These are phyloP conservation scores for Colinus virginianus DNA, from an alignment of 2,113 vertebrate genomes.

Conservation along the genomic window DNA sequence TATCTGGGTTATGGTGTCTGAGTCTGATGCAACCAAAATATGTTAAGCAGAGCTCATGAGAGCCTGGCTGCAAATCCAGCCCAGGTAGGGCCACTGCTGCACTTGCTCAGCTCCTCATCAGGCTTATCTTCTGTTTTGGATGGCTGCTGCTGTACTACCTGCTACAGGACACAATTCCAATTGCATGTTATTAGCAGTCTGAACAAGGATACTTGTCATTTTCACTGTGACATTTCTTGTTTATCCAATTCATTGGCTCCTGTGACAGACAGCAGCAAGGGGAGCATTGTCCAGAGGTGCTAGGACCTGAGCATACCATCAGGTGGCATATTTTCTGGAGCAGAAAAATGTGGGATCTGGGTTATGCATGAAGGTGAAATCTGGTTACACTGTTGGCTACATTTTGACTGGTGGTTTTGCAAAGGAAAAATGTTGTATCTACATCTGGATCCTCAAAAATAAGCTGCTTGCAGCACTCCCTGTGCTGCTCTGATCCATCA, in stretches of 20 bases:
- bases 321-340: background rate
- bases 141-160: background rate
- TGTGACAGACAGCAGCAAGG: background rate
- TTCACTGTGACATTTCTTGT: background rate
- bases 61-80: background rate
- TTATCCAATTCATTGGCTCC: background rate
- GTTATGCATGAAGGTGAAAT: rapidly evolving
- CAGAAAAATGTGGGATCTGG: background rate
- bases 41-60: background rate
- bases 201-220: background rate
- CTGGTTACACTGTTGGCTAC: background rate
- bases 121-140: background rate
- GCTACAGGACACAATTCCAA: background rate
- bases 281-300: background rate
- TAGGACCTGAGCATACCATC: background rate
- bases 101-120: background rate
- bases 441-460: background rate
- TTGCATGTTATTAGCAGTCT: background rate
- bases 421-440: background rate
- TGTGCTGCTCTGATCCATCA: background rate
- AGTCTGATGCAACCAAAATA: background rate
- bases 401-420: background rate
- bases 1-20: rapidly evolving
- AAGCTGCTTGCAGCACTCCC: background rate
- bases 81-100: background rate